Conservation (phyloP, 2,113 vertebrate genomes). For the Sisor rabdophorus region DNA sequence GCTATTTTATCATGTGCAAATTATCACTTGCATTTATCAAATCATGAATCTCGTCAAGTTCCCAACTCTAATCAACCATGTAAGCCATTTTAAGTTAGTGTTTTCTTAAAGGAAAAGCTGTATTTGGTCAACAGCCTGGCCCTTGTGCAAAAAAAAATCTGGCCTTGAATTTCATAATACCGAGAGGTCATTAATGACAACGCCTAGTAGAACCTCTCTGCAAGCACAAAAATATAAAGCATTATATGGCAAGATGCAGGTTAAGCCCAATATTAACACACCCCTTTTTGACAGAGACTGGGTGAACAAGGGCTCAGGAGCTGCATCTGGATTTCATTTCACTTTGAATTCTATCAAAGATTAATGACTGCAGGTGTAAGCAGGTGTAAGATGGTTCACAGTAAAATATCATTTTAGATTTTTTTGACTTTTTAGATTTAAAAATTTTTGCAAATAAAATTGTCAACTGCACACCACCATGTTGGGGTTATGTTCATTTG, state of each 20-base stretch:
- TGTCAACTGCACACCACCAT: not conserved
- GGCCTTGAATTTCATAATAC: not conserved
- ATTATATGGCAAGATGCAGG: not conserved
- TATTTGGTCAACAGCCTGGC: constrained; percentile 7
- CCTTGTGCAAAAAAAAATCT: not conserved
- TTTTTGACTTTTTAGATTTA: no score
- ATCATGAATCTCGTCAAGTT: not conserved
- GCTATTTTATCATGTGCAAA: not conserved
- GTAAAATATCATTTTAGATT: no score
- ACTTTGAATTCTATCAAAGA: not conserved
- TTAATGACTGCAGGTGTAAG: not conserved
- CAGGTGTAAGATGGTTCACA: no score
- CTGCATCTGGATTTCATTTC: not conserved
- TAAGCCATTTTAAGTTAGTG: not conserved
- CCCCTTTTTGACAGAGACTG: constrained; percentile 1
- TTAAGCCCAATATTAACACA: constrained; percentile 16
- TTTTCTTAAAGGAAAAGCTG: constrained; percentile 8
- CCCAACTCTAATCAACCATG: not conserved
- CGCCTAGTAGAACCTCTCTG: not conserved
- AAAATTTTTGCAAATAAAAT: not conserved
- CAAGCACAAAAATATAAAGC: not conserved
- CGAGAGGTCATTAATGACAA: not conserved
- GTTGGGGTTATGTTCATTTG: not conserved
- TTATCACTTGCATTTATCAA: not conserved
- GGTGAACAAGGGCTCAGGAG: not conserved